phyloP scores from a whole-genome alignment of 2,113 vertebrate species.

The Pseudorhombus dupliciocellatus region DNA sequence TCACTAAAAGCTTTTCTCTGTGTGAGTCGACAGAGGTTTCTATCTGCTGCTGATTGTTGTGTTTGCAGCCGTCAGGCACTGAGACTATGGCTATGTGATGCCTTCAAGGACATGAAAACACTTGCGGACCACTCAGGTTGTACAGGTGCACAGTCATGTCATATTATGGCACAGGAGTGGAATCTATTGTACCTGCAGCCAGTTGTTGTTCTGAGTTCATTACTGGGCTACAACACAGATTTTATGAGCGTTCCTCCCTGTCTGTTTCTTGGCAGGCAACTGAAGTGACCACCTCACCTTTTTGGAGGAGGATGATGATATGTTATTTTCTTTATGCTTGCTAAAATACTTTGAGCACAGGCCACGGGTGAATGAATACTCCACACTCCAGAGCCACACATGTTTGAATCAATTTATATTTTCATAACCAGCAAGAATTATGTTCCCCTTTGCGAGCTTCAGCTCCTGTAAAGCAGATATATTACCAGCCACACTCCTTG shows the following conservation, averaged over 20 bases:
- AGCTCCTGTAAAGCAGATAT: slow-evolving; percentile 1
- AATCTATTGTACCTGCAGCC: slow-evolving; percentile 1
- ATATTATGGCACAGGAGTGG: neutral
- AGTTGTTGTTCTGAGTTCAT: slow-evolving; percentile 18
- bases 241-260: slow-evolving; percentile 14
- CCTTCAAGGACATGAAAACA: slow-evolving; percentile 29
- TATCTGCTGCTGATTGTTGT: slow-evolving; percentile 17
- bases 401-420: slow-evolving; percentile 1
- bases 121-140: slow-evolving; percentile 17
- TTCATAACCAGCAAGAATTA: neutral
- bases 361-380: slow-evolving; percentile 8
- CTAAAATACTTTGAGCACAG: slow-evolving; percentile 10
- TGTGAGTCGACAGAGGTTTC: neutral
- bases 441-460: neutral
- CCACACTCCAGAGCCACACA: neutral
- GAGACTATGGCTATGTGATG: slow-evolving; percentile 1
- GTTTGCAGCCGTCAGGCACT: neutral
- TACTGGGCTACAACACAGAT: neutral
- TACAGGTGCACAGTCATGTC: slow-evolving; percentile 8
- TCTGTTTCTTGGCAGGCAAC: slow-evolving; percentile 30
- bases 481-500: slow-evolving; percentile 5
- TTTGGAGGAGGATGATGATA: slow-evolving; percentile 20
- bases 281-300: slow-evolving; percentile 20
- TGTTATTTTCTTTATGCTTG: slow-evolving; percentile 8
- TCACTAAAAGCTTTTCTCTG: neutral